Evolutionary conservation across 1,140 invertebrate species (phyloP).

Genomic region (Brachionus koreanus): DNA sequence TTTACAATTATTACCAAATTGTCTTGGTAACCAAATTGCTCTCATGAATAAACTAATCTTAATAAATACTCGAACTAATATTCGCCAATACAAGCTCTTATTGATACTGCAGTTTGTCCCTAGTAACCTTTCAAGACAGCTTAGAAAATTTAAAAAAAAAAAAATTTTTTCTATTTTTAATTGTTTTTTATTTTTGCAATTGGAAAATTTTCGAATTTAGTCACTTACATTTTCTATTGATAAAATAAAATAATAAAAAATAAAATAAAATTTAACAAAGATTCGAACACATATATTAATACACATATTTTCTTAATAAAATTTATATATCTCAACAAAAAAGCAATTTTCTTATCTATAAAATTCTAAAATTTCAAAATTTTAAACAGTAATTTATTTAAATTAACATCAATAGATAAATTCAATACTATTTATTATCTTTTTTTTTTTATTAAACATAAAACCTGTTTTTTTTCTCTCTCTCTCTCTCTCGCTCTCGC

Average conservation of each 20-base stretch:
- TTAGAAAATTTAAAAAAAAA: neutral
- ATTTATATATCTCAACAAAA: neutral
- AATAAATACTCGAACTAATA: neutral
- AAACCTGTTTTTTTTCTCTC: conserved; percentile 24
- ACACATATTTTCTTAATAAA: conserved; percentile 29
- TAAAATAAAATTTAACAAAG: neutral
- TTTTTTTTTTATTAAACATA: neutral
- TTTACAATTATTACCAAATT: conserved; percentile 5
- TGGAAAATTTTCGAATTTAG: neutral
- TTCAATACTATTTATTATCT: conserved; percentile 30
- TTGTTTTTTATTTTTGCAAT: neutral
- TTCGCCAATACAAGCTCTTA: neutral
- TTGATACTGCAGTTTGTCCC: neutral
- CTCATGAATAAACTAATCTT: conserved; percentile 1
- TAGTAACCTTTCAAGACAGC: neutral
- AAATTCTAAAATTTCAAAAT: conserved; percentile 39
- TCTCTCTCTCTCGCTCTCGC: neutral
- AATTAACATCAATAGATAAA: conserved; percentile 41
- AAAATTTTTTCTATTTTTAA: neutral
- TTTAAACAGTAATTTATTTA: conserved; percentile 39
- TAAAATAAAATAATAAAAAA: neutral
- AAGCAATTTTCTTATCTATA: neutral
- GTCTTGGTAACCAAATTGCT: conserved; percentile 9
- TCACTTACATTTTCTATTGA: neutral
- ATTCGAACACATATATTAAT: conserved; percentile 13